Evolutionary conservation across 1,140 invertebrate species (phyloP), one percentile per base, ranked within the genome.

Genomic region (Drusus annulatus): DNA sequence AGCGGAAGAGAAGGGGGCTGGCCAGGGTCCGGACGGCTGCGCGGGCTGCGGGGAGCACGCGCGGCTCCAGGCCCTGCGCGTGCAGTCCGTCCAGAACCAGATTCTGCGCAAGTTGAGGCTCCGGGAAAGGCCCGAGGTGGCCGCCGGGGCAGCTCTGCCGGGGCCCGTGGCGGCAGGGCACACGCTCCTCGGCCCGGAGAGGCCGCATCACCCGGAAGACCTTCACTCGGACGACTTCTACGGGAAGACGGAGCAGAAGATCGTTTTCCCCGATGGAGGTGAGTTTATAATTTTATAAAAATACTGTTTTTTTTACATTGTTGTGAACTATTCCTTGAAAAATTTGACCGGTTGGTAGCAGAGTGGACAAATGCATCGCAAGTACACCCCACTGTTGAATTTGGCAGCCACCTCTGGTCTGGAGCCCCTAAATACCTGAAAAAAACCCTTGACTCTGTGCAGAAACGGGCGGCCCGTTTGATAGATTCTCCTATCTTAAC

Each of bases 251-350:
- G 94, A 94, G 80, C 94, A 95, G 88, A 93, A 95, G 78, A 93
- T 95, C 50, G 92, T 96, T 31, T 94, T 95, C 82, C 93, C 94
- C 2, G 91, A 93, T 84, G 91, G 94, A 92, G 94, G 94, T 95
- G 86, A 87, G 87, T 65, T 50, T 1, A 28, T 28, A 28, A 2
- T n/a, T n/a, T n/a, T n/a, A n/a, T n/a, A n/a, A n/a, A n/a, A n/a
- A n/a, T n/a, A n/a, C n/a, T n/a, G n/a, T n/a, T n/a, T n/a, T n/a
- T n/a, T n/a, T n/a, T n/a, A n/a, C n/a, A n/a, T n/a, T n/a, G n/a
- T n/a, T n/a, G n/a, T n/a, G n/a, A n/a, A n/a, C n/a, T n/a, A n/a
- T n/a, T n/a, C n/a, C n/a, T n/a, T n/a, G n/a, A n/a, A n/a, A n/a
- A n/a, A n/a, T n/a, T n/a, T n/a, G n/a, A n/a, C n/a, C n/a, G n/a